phyloP scores from a whole-genome alignment of 1,140 invertebrate species.

The Neodiprion lecontei region DNA sequence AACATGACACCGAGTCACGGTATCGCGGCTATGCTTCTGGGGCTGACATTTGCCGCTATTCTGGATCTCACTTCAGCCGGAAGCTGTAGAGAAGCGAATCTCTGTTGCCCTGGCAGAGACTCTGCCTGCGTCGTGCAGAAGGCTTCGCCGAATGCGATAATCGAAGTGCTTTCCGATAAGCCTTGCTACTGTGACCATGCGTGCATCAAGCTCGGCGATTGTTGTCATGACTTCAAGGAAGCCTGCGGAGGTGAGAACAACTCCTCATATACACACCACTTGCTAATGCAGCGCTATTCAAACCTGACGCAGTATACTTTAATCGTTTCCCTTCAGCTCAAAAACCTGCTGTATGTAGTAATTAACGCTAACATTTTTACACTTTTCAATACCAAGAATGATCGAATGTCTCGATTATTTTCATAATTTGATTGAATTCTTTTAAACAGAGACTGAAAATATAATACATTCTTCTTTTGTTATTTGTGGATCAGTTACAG shows the following conservation, averaged over 20 bases:
- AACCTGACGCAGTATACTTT: too few species aligned
- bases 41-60: conserved; percentile 19
- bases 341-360: not conserved
- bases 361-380: not conserved
- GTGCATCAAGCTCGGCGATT: conserved; percentile 81
- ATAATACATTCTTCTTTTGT: conserved; percentile 8
- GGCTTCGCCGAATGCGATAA: conserved; percentile 77
- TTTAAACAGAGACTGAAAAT: too few species aligned
- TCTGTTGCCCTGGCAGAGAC: conserved; percentile 78
- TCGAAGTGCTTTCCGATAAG: conserved; percentile 78
- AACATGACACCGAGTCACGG: not conserved
- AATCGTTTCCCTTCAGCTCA: too few species aligned
- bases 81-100: conserved; percentile 72
- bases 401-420: not conserved
- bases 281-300: too few species aligned
- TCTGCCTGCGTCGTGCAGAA: conserved; percentile 84
- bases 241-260: conserved; percentile 76
- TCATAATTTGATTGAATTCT: too few species aligned
- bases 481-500: not conserved
- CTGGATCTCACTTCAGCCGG: conserved; percentile 46
- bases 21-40: not conserved
- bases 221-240: conserved; percentile 80
- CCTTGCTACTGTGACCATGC: conserved; percentile 86
- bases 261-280: too few species aligned
- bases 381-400: not conserved